These are phyloP conservation scores for Athalia circularis DNA, from an alignment of 2,888 invertebrate genomes.

Conservation along the genomic window DNA sequence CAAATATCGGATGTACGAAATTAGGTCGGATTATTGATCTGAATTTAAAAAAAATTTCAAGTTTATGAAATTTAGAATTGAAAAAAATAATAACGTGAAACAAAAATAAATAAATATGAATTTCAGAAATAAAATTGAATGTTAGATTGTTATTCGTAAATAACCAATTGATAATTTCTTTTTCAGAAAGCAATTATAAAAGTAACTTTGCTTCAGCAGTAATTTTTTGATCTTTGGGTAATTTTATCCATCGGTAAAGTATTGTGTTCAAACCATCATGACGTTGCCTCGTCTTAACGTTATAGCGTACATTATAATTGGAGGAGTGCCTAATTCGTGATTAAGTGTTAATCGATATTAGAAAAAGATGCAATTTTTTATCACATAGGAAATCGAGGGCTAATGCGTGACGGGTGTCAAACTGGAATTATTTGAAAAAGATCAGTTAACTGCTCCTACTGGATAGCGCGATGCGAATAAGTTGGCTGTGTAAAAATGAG, in stretches of 20 bases:
- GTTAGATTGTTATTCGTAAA: conserved; percentile 13
- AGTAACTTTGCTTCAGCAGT: conserved; percentile 19
- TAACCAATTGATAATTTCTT: not conserved
- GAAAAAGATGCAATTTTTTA: not conserved
- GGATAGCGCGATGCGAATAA: not conserved
- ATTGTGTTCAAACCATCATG: not conserved
- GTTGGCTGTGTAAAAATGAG: conserved; percentile 6
- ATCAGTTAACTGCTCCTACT: not conserved
- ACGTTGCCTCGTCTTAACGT: not conserved
- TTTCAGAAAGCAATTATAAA: conserved; percentile 37
- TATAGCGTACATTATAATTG: not conserved
- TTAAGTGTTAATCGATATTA: not conserved
- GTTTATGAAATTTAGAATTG: conserved; percentile 3
- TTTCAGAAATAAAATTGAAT: not conserved
- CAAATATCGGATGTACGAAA: not conserved
- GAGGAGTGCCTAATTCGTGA: not conserved
- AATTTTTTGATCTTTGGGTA: not conserved
- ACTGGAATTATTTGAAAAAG: conserved; percentile 17
- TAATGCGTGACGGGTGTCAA: not conserved
- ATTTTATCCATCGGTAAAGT: not conserved
- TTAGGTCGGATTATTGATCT: not conserved
- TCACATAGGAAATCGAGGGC: not conserved
- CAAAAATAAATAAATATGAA: not conserved
- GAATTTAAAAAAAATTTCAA: conserved; percentile 1
- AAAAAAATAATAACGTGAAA: not conserved